These are phyloP conservation scores for Gymnocypris eckloni DNA, from an alignment of 2,797 vertebrate species.

Conservation along the genomic window DNA sequence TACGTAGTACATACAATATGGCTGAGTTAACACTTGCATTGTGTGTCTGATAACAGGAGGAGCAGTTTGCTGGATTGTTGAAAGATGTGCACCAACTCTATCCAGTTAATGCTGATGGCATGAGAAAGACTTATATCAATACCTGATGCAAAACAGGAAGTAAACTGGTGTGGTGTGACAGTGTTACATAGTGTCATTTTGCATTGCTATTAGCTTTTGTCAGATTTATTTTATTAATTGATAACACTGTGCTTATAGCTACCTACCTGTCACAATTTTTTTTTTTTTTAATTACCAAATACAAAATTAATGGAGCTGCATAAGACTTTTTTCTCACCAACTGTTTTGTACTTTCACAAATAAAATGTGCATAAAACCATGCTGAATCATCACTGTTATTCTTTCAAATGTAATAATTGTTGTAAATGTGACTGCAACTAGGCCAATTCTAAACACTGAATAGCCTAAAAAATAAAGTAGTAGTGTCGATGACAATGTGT, in stretches of 20 bases:
- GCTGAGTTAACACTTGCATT: constrained; percentile 10
- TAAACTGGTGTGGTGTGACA: background rate
- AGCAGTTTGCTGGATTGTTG: constrained; percentile 78
- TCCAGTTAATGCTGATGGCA: constrained; percentile 51
- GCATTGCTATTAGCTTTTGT: background rate
- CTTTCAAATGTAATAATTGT: background rate
- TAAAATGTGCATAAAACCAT: constrained; percentile 25
- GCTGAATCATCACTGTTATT: background rate
- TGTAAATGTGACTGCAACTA: background rate
- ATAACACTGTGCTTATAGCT: background rate
- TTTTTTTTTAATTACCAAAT: background rate
- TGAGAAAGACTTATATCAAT: constrained; percentile 62
- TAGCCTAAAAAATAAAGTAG: background rate
- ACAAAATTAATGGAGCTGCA: background rate
- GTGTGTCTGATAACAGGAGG: constrained; percentile 73
- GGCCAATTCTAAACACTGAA: background rate
- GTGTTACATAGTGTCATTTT: background rate
- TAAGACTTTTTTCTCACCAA: background rate
- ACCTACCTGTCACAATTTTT: background rate
- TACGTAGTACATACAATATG: background rate
- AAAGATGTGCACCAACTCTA: constrained; percentile 70
- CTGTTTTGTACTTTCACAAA: constrained; percentile 1
- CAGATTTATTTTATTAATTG: background rate
- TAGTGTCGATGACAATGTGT: background rate
- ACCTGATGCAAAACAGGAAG: constrained; percentile 27